Percentiles rank a stretch among this genome's conserved stretches.
Conservation (phyloP, 2,888 invertebrate genomes). For the Plusia festucae region DNA sequence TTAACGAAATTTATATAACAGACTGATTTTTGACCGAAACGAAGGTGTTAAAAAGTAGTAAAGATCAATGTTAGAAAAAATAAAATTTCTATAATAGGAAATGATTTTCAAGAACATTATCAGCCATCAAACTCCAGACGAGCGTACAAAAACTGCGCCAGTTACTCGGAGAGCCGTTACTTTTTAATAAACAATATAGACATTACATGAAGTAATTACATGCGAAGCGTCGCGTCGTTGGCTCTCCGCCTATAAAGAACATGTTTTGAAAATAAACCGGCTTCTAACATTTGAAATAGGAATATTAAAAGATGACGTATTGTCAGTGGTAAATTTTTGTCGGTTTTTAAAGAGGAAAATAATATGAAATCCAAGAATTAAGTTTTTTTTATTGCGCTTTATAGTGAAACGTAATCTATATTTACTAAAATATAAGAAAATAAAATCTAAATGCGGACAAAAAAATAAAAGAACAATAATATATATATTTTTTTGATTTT, state of each 20-base stretch:
- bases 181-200: conserved; percentile 63
- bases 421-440: too few relatives aligned
- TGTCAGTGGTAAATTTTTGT: neutral
- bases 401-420: too few relatives aligned
- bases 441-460: too few relatives aligned
- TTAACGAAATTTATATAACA: too few relatives aligned
- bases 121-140: conserved; percentile 48
- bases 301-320: neutral
- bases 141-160: conserved; percentile 49
- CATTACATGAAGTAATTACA: conserved; percentile 58
- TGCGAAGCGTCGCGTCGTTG: conserved; percentile 31
- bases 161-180: conserved; percentile 53
- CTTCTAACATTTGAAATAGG: neutral
- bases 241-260: conserved; percentile 27
- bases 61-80: neutral
- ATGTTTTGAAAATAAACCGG: conserved; percentile 16
- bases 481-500: too few relatives aligned
- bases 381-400: too few relatives aligned
- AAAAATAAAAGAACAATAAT: too few relatives aligned
- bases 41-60: conserved; percentile 1
- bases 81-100: conserved; percentile 19
- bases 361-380: too few relatives aligned
- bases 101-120: conserved; percentile 50
- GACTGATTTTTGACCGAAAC: neutral
- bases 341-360: too few relatives aligned